A percentile compares a stretch with the other conserved stretches of the same genome.
phyloP scores from a whole-genome alignment of 2,113 vertebrate species.

The Onychostoma macrolepis region DNA sequence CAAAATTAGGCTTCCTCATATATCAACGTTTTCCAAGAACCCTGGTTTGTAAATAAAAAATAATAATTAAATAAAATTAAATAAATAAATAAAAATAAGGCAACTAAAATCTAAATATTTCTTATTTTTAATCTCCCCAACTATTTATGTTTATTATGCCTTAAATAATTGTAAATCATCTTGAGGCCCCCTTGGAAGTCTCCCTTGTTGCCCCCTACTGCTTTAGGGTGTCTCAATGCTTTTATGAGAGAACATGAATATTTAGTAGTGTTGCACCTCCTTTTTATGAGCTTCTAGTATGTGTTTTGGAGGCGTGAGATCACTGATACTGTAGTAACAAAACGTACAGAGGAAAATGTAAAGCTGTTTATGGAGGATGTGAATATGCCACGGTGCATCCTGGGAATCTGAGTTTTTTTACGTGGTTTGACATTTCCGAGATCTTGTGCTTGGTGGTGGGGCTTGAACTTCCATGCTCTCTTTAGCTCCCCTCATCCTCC shows the following conservation, averaged over 20 bases:
- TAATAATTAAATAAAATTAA: no score
- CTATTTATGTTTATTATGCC: neutral
- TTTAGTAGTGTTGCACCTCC: neutral
- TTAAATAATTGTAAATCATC: neutral
- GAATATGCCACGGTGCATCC: neutral
- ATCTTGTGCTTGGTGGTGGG: conserved; percentile 62
- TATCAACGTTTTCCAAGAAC: no score
- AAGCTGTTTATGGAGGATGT: neutral
- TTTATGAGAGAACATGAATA: neutral
- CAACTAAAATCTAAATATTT: no score
- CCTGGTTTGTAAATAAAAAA: no score
- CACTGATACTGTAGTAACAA: neutral
- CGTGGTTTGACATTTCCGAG: neutral
- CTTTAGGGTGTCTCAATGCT: neutral
- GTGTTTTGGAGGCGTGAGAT: neutral
- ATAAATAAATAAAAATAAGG: neutral
- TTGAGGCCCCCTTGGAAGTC: neutral
- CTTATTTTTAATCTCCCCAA: no score
- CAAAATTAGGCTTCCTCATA: no score
- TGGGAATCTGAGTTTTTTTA: conserved; percentile 16
- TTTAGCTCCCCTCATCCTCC: conserved; percentile 71
- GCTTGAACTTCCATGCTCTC: conserved; percentile 61
- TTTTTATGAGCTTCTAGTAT: neutral
- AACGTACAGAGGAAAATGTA: neutral
- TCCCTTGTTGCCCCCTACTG: neutral